Conservation (phyloP, 1,140 invertebrate species). For the Hydropsyche tenuis region DNA sequence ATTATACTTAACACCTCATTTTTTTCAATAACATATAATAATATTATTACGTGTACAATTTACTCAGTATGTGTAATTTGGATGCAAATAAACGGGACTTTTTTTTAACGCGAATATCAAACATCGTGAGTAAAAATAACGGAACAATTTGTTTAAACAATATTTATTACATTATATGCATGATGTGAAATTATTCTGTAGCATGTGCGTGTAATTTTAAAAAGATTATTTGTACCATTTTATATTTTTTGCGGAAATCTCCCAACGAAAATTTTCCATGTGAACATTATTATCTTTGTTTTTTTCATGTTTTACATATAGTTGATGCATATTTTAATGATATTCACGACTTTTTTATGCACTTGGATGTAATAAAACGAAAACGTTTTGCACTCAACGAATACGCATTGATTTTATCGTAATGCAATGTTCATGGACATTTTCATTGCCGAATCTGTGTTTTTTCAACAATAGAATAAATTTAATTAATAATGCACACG, state of each 20-base stretch:
- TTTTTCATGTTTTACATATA: neutral
- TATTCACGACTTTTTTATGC: no score
- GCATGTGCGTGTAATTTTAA: neutral
- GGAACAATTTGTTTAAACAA: constrained; percentile 1
- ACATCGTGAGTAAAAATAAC: constrained; percentile 4
- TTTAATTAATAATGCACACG: neutral
- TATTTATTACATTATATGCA: neutral
- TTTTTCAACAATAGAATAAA: neutral
- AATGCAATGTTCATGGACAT: neutral
- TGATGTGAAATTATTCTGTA: neutral
- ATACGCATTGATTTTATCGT: neutral
- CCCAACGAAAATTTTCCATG: neutral
- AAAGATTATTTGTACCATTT: neutral
- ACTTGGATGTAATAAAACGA: no score
- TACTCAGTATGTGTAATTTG: neutral
- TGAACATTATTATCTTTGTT: neutral
- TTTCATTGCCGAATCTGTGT: neutral
- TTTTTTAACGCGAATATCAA: neutral
- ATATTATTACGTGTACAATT: neutral
- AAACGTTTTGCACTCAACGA: neutral
- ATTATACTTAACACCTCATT: neutral
- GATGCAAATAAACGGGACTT: constrained; percentile 6
- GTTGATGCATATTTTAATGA: no score
- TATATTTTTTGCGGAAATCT: neutral
- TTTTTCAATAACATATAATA: neutral